Evolutionary conservation across 2,888 invertebrate genomes (phyloP).

Genomic region (Nephrotoma appendiculata): DNA sequence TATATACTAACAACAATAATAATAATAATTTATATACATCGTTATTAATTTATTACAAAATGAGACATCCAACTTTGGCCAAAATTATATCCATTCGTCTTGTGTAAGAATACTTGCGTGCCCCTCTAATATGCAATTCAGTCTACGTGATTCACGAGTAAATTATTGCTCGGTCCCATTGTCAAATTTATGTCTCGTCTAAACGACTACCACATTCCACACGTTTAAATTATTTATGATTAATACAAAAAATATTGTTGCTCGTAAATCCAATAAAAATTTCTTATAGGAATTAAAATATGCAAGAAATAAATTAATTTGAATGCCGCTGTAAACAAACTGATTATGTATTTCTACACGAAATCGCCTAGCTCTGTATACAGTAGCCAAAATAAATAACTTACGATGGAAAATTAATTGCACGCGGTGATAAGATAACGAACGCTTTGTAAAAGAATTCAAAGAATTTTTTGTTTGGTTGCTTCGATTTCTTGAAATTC

Average conservation of each 20-base stretch:
- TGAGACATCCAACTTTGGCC: background rate
- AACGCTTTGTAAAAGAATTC: background rate
- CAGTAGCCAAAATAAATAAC: background rate
- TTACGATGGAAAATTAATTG: background rate
- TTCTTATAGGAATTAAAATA: background rate
- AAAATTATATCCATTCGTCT: background rate
- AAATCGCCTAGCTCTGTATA: background rate
- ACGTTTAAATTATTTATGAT: background rate
- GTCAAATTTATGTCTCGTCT: no score
- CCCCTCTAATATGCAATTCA: background rate
- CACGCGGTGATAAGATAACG: background rate
- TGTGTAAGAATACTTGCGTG: background rate
- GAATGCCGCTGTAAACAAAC: background rate
- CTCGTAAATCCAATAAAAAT: background rate
- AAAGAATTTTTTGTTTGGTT: background rate
- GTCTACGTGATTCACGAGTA: background rate
- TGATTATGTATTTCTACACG: background rate
- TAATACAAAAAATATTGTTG: background rate
- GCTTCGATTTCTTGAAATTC: background rate
- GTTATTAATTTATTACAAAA: background rate
- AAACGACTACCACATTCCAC: background rate
- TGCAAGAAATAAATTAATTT: background rate
- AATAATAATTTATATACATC: background rate
- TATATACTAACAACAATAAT: background rate
- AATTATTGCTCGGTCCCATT: no score